These are phyloP conservation scores for Anneissia japonica DNA, from an alignment of 35 echinoderm and acorn worm genomes.

Conservation along the genomic window DNA sequence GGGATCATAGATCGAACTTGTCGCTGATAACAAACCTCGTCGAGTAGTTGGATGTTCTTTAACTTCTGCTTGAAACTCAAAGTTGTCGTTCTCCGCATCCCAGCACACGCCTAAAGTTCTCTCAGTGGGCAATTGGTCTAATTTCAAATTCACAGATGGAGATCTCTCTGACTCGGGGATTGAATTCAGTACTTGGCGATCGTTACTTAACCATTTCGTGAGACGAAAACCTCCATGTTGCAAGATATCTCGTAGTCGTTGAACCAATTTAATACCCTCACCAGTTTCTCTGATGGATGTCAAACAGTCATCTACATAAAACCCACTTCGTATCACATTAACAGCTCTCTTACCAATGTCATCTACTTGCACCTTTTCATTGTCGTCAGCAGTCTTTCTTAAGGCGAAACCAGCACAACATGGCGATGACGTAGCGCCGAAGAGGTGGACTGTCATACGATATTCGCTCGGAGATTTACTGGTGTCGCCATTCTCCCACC, in stretches of 20 bases:
- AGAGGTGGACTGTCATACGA: constrained; percentile 41
- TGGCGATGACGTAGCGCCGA: constrained; percentile 49
- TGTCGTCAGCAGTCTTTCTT: constrained; percentile 7
- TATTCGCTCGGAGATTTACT: not conserved
- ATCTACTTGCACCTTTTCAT: not conserved
- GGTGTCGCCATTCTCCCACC: constrained; percentile 43
- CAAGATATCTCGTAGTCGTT: not conserved
- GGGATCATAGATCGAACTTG: constrained; percentile 44
- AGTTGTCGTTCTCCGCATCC: constrained; percentile 38
- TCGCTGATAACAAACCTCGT: constrained; percentile 17
- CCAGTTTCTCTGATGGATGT: not conserved
- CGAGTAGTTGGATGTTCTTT: constrained; percentile 11
- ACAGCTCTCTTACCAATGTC: not conserved
- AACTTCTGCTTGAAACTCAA: constrained; percentile 20
- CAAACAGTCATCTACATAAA: constrained; percentile 46
- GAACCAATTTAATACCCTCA: not conserved
- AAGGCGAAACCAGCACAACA: constrained; percentile 30
- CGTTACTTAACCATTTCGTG: not conserved
- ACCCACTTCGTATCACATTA: not conserved
- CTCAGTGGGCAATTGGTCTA: constrained; percentile 47
- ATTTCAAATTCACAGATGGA: not conserved
- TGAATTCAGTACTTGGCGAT: not conserved
- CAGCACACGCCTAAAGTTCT: constrained; percentile 49
- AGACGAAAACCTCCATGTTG: not conserved
- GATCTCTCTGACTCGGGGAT: constrained; percentile 28